Percentiles rank a stretch among this genome's conserved stretches.
Conservation (phyloP, 2,888 invertebrate genomes). For the Scaptomyza flava region DNA sequence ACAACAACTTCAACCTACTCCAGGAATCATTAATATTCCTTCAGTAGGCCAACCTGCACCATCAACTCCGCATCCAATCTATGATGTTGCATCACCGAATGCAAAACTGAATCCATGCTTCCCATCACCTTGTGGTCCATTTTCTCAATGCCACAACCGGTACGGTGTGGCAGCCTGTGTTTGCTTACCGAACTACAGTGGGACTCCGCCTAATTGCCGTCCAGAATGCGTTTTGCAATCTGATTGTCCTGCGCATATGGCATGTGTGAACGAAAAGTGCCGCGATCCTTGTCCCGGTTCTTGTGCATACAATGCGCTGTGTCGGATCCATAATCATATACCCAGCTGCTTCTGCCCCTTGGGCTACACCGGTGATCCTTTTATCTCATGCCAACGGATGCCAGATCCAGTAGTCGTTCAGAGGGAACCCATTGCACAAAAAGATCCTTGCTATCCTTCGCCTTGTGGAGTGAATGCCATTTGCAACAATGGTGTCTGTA, state of each 20-base stretch:
- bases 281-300: constrained; percentile 89
- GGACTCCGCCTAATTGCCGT: constrained; percentile 87
- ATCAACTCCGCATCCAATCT: constrained; percentile 29
- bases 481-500: constrained; percentile 87
- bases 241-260: constrained; percentile 86
- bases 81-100: constrained; percentile 44
- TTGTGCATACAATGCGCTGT: constrained; percentile 89
- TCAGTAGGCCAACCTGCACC: constrained; percentile 25
- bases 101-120: constrained; percentile 85
- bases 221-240: constrained; percentile 86
- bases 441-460: constrained; percentile 85
- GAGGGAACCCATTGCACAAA: constrained; percentile 83
- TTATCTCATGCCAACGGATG: constrained; percentile 87
- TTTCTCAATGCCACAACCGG: constrained; percentile 88
- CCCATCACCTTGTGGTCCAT: constrained; percentile 88
- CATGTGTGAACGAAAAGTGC: constrained; percentile 89
- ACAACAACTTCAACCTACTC: constrained; percentile 10
- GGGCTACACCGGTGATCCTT: constrained; percentile 87
- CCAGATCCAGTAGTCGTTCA: constrained; percentile 85
- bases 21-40: constrained; percentile 54
- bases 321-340: constrained; percentile 89
- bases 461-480: constrained; percentile 86
- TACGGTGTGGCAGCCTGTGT: constrained; percentile 86
- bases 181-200: constrained; percentile 86
- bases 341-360: constrained; percentile 90